These are phyloP conservation scores for Ostrea denselamellosa DNA, from an alignment of 1,140 invertebrate species.

Conservation along the genomic window DNA sequence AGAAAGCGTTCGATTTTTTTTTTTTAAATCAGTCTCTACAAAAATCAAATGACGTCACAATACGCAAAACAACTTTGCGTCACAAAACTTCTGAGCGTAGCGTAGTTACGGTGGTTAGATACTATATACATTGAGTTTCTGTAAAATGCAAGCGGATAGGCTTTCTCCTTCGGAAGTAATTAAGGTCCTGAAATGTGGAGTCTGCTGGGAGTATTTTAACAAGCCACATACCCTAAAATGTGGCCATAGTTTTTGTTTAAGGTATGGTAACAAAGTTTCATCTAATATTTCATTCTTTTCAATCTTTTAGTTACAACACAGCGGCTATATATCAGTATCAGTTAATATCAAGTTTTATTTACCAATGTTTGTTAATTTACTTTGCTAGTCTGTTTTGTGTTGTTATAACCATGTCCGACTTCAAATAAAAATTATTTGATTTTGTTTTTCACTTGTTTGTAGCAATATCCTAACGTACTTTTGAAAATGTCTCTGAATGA, in stretches of 20 bases:
- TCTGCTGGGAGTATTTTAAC: constrained; percentile 41
- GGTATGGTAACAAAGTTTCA: background rate
- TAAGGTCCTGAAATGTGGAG: constrained; percentile 44
- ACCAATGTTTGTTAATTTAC: no score
- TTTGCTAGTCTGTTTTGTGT: no score
- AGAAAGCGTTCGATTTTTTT: no score
- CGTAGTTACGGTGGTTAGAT: background rate
- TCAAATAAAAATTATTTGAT: no score
- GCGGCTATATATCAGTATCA: no score
- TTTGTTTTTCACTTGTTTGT: no score
- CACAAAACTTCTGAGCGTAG: background rate
- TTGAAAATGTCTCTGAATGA: no score
- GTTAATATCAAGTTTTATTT: no score
- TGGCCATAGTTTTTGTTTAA: constrained; percentile 47
- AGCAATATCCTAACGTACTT: no score
- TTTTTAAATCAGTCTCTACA: no score
- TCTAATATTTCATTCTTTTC: background rate
- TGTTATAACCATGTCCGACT: no score
- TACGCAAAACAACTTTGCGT: background rate
- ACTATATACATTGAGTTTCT: background rate
- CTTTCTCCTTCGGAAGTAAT: background rate
- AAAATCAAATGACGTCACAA: constrained; percentile 28
- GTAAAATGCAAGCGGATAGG: background rate
- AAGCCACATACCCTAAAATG: constrained; percentile 50
- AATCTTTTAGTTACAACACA: no score